Percentiles rank a stretch among this genome's conserved stretches.
Evolutionary conservation across 2,797 vertebrate species (phyloP).

Genomic region (Cuniculus paca): DNA sequence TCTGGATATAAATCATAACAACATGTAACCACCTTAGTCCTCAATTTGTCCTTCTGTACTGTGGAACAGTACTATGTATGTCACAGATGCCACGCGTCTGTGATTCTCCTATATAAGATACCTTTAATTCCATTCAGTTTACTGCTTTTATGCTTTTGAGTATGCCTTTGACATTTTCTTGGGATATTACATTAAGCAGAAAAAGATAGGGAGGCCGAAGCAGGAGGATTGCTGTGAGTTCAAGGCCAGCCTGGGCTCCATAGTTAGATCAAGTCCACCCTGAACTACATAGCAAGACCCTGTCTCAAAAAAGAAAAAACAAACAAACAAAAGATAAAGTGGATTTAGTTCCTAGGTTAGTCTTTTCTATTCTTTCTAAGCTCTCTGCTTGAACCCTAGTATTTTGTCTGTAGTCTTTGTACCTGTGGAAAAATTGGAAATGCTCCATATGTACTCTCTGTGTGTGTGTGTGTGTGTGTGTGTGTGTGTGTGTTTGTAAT

Average conservation of each 20-base stretch:
- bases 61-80: not conserved
- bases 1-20: no score
- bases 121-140: not conserved
- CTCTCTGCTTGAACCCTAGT: not conserved
- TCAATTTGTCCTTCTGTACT: not conserved
- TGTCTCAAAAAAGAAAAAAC: no score
- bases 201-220: not conserved
- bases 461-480: no score
- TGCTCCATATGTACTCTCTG: not conserved
- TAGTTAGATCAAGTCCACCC: no score
- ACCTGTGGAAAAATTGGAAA: not conserved
- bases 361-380: not conserved
- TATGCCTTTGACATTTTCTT: not conserved
- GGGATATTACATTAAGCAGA: conserved; percentile 25
- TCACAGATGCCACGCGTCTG: not conserved
- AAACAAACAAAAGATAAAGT: not conserved
- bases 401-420: not conserved
- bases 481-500: no score
- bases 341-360: not conserved
- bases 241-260: no score
- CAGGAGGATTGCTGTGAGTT: no score
- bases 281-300: no score
- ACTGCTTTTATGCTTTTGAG: conserved; percentile 4
- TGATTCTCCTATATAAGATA: not conserved
- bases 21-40: not conserved